phyloP scores from a whole-genome alignment of 2,888 invertebrate species.

The Melinopterus prodromus region DNA sequence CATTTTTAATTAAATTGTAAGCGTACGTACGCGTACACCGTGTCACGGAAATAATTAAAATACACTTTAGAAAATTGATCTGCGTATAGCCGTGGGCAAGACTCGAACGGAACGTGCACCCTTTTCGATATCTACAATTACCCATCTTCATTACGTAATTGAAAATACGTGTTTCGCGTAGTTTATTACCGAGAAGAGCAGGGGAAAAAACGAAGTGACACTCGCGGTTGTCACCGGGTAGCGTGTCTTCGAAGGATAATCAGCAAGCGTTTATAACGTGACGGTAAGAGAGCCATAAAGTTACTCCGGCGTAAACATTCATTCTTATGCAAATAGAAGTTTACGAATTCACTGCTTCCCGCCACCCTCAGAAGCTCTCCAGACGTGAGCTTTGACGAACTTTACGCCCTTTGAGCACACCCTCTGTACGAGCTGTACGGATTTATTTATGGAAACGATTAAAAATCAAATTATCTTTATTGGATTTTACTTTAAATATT shows the following conservation, averaged over 20 bases:
- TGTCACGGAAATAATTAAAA: slow-evolving; percentile 4
- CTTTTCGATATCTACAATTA: slow-evolving; percentile 4
- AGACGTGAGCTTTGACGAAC: neutral
- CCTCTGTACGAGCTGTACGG: too few relatives aligned
- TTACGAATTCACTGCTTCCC: neutral
- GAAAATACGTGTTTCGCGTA: neutral
- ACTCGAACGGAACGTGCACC: neutral
- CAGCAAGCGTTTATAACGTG: neutral
- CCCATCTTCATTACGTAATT: neutral
- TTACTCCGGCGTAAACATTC: neutral
- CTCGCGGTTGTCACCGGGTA: neutral
- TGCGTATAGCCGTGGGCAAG: neutral
- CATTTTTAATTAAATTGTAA: slow-evolving; percentile 4
- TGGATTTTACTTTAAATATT: too few relatives aligned
- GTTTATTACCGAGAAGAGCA: neutral
- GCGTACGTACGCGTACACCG: neutral
- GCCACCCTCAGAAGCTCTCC: neutral
- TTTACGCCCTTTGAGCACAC: neutral
- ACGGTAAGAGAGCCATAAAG: neutral
- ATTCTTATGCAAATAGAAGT: neutral
- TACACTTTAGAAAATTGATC: slow-evolving; percentile 4
- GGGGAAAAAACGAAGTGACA: neutral
- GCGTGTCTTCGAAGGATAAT: neutral
- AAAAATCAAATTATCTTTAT: too few relatives aligned
- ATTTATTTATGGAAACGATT: too few relatives aligned